These are phyloP conservation scores for Oxystoma pomonae DNA, from an alignment of 2,888 invertebrate genomes.

Conservation along the genomic window DNA sequence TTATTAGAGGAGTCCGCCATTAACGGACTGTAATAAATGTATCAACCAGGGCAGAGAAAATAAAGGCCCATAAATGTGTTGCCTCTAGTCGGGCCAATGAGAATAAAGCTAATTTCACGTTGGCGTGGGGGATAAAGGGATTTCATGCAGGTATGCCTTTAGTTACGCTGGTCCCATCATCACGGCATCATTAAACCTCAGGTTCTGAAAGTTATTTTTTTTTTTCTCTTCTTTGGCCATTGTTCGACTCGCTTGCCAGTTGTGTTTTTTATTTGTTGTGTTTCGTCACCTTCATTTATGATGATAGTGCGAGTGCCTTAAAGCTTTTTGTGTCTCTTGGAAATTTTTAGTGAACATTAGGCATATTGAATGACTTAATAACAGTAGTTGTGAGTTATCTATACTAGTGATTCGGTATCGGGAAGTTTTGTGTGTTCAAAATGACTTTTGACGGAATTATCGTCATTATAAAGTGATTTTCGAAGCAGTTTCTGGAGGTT, in stretches of 20 bases:
- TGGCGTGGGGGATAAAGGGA: slow-evolving; percentile 36
- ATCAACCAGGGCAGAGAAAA: slow-evolving; percentile 20
- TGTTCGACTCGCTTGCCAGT: background rate
- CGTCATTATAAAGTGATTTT: too few species aligned
- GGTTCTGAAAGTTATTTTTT: slow-evolving; percentile 12
- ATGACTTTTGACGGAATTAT: too few species aligned
- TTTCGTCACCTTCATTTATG: background rate
- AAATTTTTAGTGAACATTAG: too few species aligned
- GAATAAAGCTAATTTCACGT: slow-evolving; percentile 38
- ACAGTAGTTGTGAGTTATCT: too few species aligned
- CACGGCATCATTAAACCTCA: slow-evolving; percentile 23
- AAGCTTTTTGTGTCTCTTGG: too few species aligned
- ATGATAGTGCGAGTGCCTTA: too few species aligned
- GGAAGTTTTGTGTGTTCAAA: too few species aligned
- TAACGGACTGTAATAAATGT: background rate
- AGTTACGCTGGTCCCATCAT: slow-evolving; percentile 24
- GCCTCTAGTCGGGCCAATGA: slow-evolving; percentile 37
- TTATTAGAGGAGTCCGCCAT: background rate
- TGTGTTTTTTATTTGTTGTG: background rate
- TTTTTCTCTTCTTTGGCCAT: background rate
- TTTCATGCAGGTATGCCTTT: slow-evolving; percentile 26
- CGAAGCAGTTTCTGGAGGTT: too few species aligned
- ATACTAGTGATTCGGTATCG: too few species aligned
- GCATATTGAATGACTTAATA: too few species aligned
- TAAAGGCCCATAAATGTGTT: slow-evolving; percentile 16